phyloP scores from a whole-genome alignment of 2,888 invertebrate species.

The Tuberolachnus salignus region DNA sequence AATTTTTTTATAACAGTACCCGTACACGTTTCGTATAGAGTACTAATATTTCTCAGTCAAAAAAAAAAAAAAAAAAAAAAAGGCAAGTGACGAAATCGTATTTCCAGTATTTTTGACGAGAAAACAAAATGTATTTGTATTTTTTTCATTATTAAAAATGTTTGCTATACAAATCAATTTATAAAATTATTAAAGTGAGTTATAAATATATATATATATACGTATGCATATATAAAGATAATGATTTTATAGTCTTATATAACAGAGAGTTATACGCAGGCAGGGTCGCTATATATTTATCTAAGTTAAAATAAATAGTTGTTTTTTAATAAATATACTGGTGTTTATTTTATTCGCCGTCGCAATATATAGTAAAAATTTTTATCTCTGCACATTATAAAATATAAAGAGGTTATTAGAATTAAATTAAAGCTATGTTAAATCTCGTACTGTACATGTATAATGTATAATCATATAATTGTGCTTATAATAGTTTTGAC shows the following conservation, averaged over 20 bases:
- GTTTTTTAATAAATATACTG: constrained; percentile 1
- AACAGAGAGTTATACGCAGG: neutral
- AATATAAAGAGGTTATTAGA: constrained; percentile 6
- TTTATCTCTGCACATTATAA: neutral
- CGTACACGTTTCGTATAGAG: too few relatives aligned
- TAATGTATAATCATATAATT: constrained; percentile 13
- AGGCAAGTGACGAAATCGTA: too few relatives aligned
- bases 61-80: too few relatives aligned
- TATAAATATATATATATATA: too few relatives aligned
- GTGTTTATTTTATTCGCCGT: neutral
- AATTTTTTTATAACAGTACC: too few relatives aligned
- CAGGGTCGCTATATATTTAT: constrained; percentile 8
- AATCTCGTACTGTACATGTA: neutral
- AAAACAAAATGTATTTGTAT: too few relatives aligned
- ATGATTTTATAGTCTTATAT: neutral
- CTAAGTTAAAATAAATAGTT: constrained; percentile 28
- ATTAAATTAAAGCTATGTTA: constrained; percentile 31
- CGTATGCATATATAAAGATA: too few relatives aligned
- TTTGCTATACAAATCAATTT: too few relatives aligned
- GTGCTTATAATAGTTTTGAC: neutral
- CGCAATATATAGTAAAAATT: neutral
- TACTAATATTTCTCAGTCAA: too few relatives aligned
- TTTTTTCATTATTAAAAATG: too few relatives aligned
- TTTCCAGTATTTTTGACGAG: too few relatives aligned
- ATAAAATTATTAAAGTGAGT: too few relatives aligned